Evolutionary conservation across 2,113 vertebrate genomes (phyloP), one percentile per base, ranked within the genome.

Genomic region (Oncorhynchus tshawytscha): DNA sequence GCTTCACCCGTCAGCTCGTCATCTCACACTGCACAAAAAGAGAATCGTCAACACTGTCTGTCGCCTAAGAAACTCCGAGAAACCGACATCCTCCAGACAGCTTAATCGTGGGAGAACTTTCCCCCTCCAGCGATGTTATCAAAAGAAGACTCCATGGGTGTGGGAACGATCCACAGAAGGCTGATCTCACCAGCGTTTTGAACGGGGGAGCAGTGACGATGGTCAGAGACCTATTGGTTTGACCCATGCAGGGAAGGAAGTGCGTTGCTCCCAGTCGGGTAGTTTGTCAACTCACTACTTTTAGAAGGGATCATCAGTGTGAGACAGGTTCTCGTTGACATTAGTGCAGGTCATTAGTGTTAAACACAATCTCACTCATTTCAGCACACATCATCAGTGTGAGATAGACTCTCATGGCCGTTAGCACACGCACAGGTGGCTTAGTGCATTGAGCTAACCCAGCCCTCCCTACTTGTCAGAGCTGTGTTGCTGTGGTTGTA

Each of bases 1-100:
- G 89, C 91, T 92, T 93, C 93, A 90, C 93, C 79, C 87, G 72
- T 88, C 88, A 84, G 84, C 79, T 82, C 88, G 83, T 90, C 89
- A 85, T 89, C 90, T 92, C 93, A 82, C 83, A 88, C 89, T 79
- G 88, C 84, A 91, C 89, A 85, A 57, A 91, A 90, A 83, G 89
- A 71, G 74, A 83, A 76, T 87, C 80, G 78, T 84, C 81, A 81
- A 83, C 90, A 86, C 72, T 71, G 86, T 78, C 87, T 80, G 85
- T 81, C 83, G 13, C 78, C 82, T 79, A 48, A 8, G 72, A 64
- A 49, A 81, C 74, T 62, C 67, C 54, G 71, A 45, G 75, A 27
- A 45, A 71, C 70, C 77, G 85, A 70, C 67, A 67, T 29, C 78
- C 82, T 79, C 75, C 83, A 88, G 89, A 88, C 82, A 86, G 88